These are phyloP conservation scores for Zosterops pallidus DNA, from an alignment of 2,113 vertebrate genomes.

Conservation along the genomic window DNA sequence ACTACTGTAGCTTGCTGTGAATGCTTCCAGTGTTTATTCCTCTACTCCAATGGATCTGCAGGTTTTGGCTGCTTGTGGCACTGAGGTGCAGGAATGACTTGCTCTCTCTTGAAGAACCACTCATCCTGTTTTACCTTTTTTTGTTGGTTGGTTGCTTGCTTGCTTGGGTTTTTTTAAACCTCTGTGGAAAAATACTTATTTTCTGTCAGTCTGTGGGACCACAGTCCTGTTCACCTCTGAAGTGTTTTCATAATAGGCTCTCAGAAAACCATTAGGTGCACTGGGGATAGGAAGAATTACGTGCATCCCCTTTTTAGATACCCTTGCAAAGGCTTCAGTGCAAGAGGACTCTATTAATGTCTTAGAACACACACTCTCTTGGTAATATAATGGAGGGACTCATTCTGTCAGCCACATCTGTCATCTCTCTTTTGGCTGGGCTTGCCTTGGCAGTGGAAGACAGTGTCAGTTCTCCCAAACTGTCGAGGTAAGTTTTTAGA, in stretches of 20 bases:
- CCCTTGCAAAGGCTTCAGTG: neutral
- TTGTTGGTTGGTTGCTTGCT: neutral
- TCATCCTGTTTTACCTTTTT: neutral
- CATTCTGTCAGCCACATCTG: neutral
- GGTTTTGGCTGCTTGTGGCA: neutral
- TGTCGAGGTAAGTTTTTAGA: fast-evolving
- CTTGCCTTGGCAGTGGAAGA: neutral
- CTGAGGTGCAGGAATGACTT: neutral
- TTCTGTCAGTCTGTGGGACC: neutral
- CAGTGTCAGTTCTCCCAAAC: neutral
- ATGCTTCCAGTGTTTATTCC: neutral
- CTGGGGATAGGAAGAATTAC: neutral
- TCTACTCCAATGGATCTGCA: fast-evolving
- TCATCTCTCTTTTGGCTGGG: neutral
- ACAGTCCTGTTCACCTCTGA: neutral
- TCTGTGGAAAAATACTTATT: neutral
- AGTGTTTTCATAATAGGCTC: neutral
- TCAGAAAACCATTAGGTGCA: neutral
- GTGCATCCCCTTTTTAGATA: neutral
- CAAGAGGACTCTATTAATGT: neutral
- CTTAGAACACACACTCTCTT: neutral
- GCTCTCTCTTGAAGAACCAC: neutral
- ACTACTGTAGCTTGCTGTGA: fast-evolving
- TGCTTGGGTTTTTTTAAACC: neutral
- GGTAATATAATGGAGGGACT: neutral